Evolutionary conservation across 2,888 invertebrate species (phyloP).

Genomic region (Andrena praecox): DNA sequence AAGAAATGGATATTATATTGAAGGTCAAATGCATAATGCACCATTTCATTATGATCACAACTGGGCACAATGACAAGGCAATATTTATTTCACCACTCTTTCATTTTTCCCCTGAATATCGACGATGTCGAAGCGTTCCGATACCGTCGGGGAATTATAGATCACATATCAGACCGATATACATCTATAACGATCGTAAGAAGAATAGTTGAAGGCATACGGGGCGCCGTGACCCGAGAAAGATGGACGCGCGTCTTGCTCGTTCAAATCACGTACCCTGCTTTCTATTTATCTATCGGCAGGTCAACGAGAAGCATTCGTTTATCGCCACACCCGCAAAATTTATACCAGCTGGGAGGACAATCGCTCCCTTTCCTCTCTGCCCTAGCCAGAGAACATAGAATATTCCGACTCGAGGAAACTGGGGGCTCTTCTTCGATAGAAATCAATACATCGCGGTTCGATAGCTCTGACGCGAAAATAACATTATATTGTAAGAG

Average conservation of each 20-base stretch:
- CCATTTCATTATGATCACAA: no score
- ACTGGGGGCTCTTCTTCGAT: background rate
- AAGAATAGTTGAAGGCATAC: constrained; percentile 33
- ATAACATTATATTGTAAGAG: background rate
- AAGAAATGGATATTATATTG: no score
- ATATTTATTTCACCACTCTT: background rate
- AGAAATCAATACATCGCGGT: background rate
- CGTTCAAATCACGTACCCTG: constrained; percentile 67
- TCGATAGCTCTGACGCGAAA: background rate
- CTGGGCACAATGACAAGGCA: background rate
- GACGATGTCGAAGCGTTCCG: constrained; percentile 25
- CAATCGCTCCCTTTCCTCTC: constrained; percentile 1
- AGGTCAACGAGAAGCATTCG: constrained; percentile 47
- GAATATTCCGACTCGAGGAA: background rate
- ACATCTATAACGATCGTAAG: constrained; percentile 33
- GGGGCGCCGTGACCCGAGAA: constrained; percentile 1
- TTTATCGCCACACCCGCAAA: constrained; percentile 61
- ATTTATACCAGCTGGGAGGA: constrained; percentile 55
- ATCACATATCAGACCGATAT: constrained; percentile 46
- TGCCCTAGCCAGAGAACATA: background rate
- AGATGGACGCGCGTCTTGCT: constrained; percentile 54
- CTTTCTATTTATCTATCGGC: constrained; percentile 69
- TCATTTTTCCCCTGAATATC: background rate
- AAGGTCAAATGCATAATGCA: no score
- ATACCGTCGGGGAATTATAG: constrained; percentile 9